A percentile compares a stretch with the other conserved stretches of the same genome.
phyloP scores from a whole-genome alignment of 2,888 invertebrate genomes.

The Anagyrus pseudococci region DNA sequence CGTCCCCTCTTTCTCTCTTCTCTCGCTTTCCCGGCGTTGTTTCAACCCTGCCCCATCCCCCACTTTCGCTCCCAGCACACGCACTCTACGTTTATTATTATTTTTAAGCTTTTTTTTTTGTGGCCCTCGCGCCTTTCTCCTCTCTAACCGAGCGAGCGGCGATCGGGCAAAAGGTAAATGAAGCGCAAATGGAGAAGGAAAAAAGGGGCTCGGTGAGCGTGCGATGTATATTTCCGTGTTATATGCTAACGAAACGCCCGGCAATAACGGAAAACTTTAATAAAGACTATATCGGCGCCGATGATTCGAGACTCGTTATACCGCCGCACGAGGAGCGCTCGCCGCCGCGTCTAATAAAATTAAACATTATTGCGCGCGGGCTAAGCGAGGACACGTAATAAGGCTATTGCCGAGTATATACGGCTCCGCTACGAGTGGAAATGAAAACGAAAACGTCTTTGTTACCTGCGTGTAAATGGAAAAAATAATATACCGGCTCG shows the following conservation, averaged over 20 bases:
- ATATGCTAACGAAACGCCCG: constrained; percentile 27
- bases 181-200: constrained; percentile 24
- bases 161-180: constrained; percentile 10
- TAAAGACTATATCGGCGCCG: constrained; percentile 1
- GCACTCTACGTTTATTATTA: background rate
- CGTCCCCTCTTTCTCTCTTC: background rate
- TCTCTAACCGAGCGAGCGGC: background rate
- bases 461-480: too few species aligned
- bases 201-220: constrained; percentile 20
- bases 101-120: too few species aligned
- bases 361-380: too few species aligned
- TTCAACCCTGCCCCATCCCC: too few species aligned
- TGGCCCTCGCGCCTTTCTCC: constrained; percentile 9
- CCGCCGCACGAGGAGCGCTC: background rate
- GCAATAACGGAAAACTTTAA: constrained; percentile 21
- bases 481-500: too few species aligned
- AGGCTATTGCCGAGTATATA: too few species aligned
- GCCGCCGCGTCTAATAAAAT: background rate
- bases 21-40: background rate
- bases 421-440: too few species aligned
- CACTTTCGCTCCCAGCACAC: background rate
- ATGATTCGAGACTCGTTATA: constrained; percentile 14
- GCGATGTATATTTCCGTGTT: background rate
- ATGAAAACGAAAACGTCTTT: too few species aligned
- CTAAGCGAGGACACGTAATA: too few species aligned